Conservation (phyloP, 2,113 vertebrate genomes). For the Dascyllus trimaculatus region DNA sequence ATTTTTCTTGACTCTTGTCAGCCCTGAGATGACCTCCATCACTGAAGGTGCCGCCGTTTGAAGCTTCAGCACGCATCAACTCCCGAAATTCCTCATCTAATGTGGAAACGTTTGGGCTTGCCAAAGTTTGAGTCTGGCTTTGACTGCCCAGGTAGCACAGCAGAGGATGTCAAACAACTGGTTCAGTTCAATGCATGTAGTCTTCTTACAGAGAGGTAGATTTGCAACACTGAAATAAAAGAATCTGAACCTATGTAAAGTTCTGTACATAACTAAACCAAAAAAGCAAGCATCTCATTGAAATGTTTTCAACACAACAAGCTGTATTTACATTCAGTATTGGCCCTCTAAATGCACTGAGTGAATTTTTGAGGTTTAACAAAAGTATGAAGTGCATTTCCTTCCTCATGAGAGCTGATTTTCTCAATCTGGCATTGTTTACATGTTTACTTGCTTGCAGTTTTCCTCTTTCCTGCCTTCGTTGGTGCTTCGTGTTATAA, state of each 20-base stretch:
- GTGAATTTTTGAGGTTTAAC: neutral
- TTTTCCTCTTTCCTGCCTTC: no score
- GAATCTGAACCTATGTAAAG: neutral
- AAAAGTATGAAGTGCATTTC: neutral
- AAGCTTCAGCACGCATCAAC: conserved; percentile 35
- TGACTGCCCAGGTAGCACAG: conserved; percentile 37
- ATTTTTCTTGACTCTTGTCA: neutral
- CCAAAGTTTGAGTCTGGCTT: conserved; percentile 40
- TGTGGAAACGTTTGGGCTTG: conserved; percentile 64
- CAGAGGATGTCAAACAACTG: conserved; percentile 13
- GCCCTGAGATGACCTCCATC: neutral
- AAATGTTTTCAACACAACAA: no score
- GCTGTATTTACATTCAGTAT: no score
- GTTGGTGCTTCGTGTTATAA: neutral
- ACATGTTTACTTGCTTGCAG: neutral
- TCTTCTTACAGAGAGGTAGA: neutral
- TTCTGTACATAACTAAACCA: neutral
- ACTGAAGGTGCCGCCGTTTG: conserved; percentile 19
- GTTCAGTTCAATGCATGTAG: neutral
- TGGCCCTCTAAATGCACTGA: no score
- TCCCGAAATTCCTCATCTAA: conserved; percentile 55
- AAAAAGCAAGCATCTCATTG: no score
- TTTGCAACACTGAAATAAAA: neutral
- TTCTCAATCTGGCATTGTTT: no score
- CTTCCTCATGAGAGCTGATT: neutral